Percentiles rank a stretch among this genome's conserved stretches.
Evolutionary conservation across 2,888 invertebrate genomes (phyloP).

Genomic region (Lapara coniferarum): DNA sequence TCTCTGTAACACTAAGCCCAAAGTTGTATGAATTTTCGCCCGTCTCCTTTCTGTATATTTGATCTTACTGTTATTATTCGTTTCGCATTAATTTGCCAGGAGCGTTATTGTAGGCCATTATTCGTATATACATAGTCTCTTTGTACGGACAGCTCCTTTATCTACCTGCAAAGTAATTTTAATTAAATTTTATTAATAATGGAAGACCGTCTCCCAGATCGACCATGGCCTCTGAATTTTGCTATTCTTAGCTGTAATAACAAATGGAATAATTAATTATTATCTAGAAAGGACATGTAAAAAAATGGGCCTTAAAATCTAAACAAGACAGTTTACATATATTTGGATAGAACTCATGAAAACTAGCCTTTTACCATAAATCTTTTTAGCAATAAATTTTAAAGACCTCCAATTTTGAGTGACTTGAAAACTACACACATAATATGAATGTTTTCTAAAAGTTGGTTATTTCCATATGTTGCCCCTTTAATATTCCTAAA

Average conservation of each 20-base stretch:
- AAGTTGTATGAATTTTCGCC: too few species aligned
- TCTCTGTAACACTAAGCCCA: too few species aligned
- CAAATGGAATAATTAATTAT: not conserved
- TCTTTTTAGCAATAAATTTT: too few species aligned
- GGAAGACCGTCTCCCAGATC: not conserved
- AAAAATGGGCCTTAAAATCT: too few species aligned
- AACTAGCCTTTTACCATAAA: too few species aligned
- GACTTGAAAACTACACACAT: too few species aligned
- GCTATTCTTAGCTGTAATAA: not conserved
- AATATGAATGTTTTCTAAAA: too few species aligned
- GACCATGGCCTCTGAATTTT: not conserved
- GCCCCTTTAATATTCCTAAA: too few species aligned
- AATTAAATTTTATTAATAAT: conserved; percentile 46
- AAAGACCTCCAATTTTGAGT: too few species aligned
- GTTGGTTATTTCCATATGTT: too few species aligned
- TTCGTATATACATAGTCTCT: conserved; percentile 43
- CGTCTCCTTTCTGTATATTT: conserved; percentile 11
- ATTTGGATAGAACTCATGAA: too few species aligned
- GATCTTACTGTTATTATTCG: conserved; percentile 22
- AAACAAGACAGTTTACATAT: too few species aligned
- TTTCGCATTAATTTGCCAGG: conserved; percentile 43
- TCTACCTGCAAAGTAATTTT: conserved; percentile 49
- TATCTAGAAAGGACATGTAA: not conserved
- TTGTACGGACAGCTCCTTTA: conserved; percentile 46
- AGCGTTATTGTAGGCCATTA: conserved; percentile 40